Conservation (phyloP, 2,888 invertebrate genomes). For the Drosophila anomalata region DNA sequence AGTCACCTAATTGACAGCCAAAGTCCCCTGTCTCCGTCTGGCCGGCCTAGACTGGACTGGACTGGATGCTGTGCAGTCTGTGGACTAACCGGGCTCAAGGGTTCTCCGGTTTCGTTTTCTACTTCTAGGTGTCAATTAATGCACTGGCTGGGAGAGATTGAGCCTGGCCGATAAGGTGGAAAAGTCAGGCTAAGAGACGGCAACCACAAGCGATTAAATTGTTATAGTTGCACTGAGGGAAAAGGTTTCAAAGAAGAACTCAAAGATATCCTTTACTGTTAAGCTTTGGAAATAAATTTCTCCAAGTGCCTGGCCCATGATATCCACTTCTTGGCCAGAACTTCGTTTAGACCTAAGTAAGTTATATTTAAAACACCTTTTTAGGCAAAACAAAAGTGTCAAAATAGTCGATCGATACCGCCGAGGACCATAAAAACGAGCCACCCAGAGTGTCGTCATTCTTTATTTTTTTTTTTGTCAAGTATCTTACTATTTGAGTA, state of each 20-base stretch:
- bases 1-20: constrained; percentile 71
- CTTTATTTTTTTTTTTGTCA: constrained; percentile 10
- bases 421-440: constrained; percentile 47
- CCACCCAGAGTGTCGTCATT: constrained; percentile 46
- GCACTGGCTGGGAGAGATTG: constrained; percentile 64
- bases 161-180: constrained; percentile 58
- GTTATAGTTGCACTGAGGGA: constrained; percentile 54
- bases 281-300: constrained; percentile 3
- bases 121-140: constrained; percentile 73
- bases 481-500: constrained; percentile 15
- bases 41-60: too few relatives aligned
- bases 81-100: constrained; percentile 14
- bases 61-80: not conserved
- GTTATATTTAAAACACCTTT: constrained; percentile 78
- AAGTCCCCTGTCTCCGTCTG: constrained; percentile 61
- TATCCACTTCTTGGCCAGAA: constrained; percentile 17
- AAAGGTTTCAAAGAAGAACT: not conserved
- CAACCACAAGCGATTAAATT: constrained; percentile 65
- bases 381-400: constrained; percentile 78
- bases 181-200: constrained; percentile 23
- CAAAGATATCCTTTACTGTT: not conserved
- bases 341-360: constrained; percentile 46
- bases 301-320: constrained; percentile 19
- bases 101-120: constrained; percentile 26
- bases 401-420: constrained; percentile 66